Evolutionary conservation across 1,140 invertebrate genomes (phyloP), one percentile per base, ranked within the genome.

Genomic region (Ridgeia piscesae): DNA sequence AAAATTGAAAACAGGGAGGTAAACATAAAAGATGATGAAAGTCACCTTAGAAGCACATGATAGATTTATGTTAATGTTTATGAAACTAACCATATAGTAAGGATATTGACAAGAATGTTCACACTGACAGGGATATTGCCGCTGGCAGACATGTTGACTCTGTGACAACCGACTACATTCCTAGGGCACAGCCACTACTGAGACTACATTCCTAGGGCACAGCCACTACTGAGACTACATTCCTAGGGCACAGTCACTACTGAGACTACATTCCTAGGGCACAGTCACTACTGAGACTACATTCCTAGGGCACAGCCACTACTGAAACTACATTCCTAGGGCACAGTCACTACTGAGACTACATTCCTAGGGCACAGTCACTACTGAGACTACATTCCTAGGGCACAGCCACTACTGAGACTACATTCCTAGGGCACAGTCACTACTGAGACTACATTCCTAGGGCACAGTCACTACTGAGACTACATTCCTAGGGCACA

Each of bases 401-500:
- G 42, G 42, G 33, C 34, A 91, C 42, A 91, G 21, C 31, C 58
- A 31, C 58, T 31, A 27, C 11, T 1, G 42, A 42, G 27, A 91
- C 93, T 93, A n/a, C n/a, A n/a, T n/a, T n/a, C n/a, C n/a, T 35
- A 42, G 42, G 42, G 33, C 34, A 91, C 42, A 91, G 21, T n/a
- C 58, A 31, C 58, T 31, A 27, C 11, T 1, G 42, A 42, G 27
- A 91, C 93, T 93, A n/a, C n/a, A n/a, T n/a, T n/a, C n/a, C n/a
- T 35, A 42, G 42, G 42, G 33, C 34, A 91, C 42, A 91, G 21
- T n/a, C 58, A 31, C 58, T 31, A 27, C 11, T 1, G 42, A 42
- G 27, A 91, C 93, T 93, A n/a, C n/a, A n/a, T n/a, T n/a, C n/a
- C n/a, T 35, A 42, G 42, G 42, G 33, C 34, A 91, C 42, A 91